Base-by-base conservation (phyloP, 2,888 invertebrate species). In the Polia nebulosa region DNA sequence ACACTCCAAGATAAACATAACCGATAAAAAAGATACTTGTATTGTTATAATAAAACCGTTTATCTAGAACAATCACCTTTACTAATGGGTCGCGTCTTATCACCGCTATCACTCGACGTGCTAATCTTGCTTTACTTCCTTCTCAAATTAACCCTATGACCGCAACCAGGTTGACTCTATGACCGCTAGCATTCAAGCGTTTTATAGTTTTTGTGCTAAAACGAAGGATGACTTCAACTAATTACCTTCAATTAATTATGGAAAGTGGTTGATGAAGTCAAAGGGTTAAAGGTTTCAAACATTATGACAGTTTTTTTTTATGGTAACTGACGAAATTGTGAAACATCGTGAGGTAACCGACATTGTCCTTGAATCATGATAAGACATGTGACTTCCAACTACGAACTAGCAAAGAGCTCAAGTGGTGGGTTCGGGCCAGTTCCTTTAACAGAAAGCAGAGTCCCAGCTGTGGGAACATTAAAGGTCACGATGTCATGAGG, bases 21-120 rank as follows among this genome's bases (percentile, higher is more conserved):
- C 61, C 62, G 76, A 83, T 83, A 85, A 83, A 76, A 73, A 71
- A 56, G 51, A 65, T 71, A 72, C 49, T 59, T 73, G 51, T 75
- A 67, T 84, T 78, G 78, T 81, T 78, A 59, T 77, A 75, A 76
- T 73, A 78, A 75, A 58, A 81, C 63, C 60, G n/a, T 62, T 78
- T 80, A 86, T 86, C 77, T 73, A 69, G 86, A 85, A 82, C 88
- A 87, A 86, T 81, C 85, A 88, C 89, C 87, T 89, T 83, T 83
- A 75, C 62, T 84, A 87, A 76, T 86, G 73, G 85, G 87, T 81
- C 83, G 72, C 11, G 39, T 72, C 74, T 83, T 85, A 88, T 87
- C 85, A 53, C 32, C 67, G 77, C 81, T 85, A 87, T 87, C 85
- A 58, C 53, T 39, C 51, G 53, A 65, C 60, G 64, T 62, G 41